Evolutionary conservation across 1,140 invertebrate species (phyloP).

Genomic region (Drosophila orosa): DNA sequence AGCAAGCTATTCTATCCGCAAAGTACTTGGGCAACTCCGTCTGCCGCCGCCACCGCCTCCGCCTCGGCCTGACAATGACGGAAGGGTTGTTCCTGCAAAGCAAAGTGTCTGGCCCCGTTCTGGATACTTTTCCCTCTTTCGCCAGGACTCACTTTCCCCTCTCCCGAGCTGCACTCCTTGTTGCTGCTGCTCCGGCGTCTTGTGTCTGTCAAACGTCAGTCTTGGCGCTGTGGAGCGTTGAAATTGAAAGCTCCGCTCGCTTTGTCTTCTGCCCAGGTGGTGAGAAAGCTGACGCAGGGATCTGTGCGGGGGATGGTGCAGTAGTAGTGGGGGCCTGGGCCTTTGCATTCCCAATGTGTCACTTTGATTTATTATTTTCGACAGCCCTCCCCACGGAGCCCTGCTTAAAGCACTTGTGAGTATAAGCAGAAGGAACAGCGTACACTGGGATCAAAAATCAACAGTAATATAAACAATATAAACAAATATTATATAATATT

Average conservation of each 20-base stretch:
- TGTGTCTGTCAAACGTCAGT: slow-evolving; percentile 57
- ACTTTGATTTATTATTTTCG: slow-evolving; percentile 75
- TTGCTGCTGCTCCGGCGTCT: slow-evolving; percentile 27
- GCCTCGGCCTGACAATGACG: slow-evolving; percentile 40
- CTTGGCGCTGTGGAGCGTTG: slow-evolving; percentile 50
- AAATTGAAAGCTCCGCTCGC: slow-evolving; percentile 62
- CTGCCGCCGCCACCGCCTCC: background rate
- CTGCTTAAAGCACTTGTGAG: slow-evolving; percentile 21
- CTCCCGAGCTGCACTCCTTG: slow-evolving; percentile 35
- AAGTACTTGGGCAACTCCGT: slow-evolving; percentile 65
- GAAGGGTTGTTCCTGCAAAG: slow-evolving; percentile 39
- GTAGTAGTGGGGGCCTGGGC: slow-evolving; percentile 1
- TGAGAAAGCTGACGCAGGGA: slow-evolving; percentile 17
- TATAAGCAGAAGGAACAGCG: slow-evolving; percentile 4
- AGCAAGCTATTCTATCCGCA: slow-evolving; percentile 74
- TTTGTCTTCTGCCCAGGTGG: slow-evolving; percentile 40
- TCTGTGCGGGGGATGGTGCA: background rate
- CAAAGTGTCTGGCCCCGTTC: slow-evolving; percentile 26
- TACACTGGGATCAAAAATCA: background rate
- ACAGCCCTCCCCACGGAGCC: slow-evolving; percentile 41
- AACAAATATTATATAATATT: too few species aligned
- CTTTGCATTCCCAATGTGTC: slow-evolving; percentile 55
- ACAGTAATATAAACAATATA: too few species aligned
- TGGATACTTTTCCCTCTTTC: slow-evolving; percentile 3
- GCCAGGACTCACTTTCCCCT: slow-evolving; percentile 7